Base-by-base conservation (phyloP, 92 coral and sea anemone genomes). In the Heliopora coerulea region DNA sequence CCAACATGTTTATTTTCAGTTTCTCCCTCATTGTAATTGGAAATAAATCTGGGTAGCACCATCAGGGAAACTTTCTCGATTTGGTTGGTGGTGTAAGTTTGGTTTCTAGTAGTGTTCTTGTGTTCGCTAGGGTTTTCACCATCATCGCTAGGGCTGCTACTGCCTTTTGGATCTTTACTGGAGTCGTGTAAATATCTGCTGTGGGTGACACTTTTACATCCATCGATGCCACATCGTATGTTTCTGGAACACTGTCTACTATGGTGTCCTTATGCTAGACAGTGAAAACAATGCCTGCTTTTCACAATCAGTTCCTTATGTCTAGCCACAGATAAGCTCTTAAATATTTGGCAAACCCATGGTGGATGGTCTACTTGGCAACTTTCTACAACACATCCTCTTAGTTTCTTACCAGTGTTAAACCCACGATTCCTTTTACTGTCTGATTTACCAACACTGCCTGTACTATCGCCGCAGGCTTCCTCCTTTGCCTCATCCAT, bases 171-270 rank as follows among this genome's bases (percentile, higher is more conserved):
- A n/a, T n/a, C n/a, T n/a, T n/a, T n/a, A n/a, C n/a, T n/a, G n/a
- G n/a, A n/a, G n/a, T n/a, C n/a, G n/a, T n/a, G n/a, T n/a, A n/a
- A n/a, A n/a, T n/a, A n/a, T n/a, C n/a, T n/a, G n/a, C n/a, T n/a
- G n/a, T n/a, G n/a, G n/a, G n/a, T n/a, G n/a, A n/a, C n/a, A n/a
- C n/a, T n/a, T n/a, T 37, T 37, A 37, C 83, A 70, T 17, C 69
- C 61, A 56, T 59, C 46, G 24, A 81, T 35, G 8, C 79, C 79
- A 41, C 84, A 69, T n/a, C 68, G 75, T 44, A 56, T 80, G 25
- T 31, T 27, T n/a, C 40, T 35, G 72, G 60, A 33, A 20, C 83
- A 60, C 24, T 41, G 13, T 52, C 19, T 68, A 27, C 70, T 54
- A 15, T 25, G 48, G 21, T 76, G 74, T 3, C 73, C 74, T 25